Evolutionary conservation across 2,113 vertebrate species (phyloP), one percentile per base, ranked within the genome.

Genomic region (Leptobrachium ailaonicum): DNA sequence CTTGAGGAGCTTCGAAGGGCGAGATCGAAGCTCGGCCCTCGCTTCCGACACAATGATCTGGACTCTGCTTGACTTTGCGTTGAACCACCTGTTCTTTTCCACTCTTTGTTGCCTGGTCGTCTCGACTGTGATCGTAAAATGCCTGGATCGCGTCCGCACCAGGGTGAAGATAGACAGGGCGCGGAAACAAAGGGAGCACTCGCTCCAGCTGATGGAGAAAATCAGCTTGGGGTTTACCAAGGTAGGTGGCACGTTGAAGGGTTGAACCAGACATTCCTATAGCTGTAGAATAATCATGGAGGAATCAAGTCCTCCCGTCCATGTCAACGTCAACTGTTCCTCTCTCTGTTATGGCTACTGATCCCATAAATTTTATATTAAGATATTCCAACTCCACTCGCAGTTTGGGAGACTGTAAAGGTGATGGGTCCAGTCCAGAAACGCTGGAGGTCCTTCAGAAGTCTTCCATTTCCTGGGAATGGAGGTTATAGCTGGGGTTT

Each of bases 201-300:
- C 78, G 6, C 78, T 80, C 2, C 71, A 67, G 1, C 41, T 60
- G 2, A 80, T 80, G 78, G 78, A 80, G 9, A 67, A 72, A 45
- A 13, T 13, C 5, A 32, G 20, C 4, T 2, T 10, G 6, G 71
- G 67, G 14, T 73, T 45, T 41, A 80, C 67, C n/a, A 54, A 72
- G 70, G 70, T 72, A 72, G 47, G 50, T 60, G 2, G 11, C 10
- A 14, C 2, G 1, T 1, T 8, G 50, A 54, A 54, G 50, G 20
- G 20, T 32, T 32, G 20, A 32, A 32, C 20, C 20, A 32, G 20
- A 32, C 20, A 32, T 32, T 32, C 20, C 20, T 32, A 32, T 32
- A 32, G 20, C 20, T 32, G 20, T 32, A 32, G 20, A 32, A 32
- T 32, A 32, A 32, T 32, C 20, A 1, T 32, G 20, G 20, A 32